Evolutionary conservation across 2,797 vertebrate species (phyloP).

Genomic region (Lagorchestes hirsutus): DNA sequence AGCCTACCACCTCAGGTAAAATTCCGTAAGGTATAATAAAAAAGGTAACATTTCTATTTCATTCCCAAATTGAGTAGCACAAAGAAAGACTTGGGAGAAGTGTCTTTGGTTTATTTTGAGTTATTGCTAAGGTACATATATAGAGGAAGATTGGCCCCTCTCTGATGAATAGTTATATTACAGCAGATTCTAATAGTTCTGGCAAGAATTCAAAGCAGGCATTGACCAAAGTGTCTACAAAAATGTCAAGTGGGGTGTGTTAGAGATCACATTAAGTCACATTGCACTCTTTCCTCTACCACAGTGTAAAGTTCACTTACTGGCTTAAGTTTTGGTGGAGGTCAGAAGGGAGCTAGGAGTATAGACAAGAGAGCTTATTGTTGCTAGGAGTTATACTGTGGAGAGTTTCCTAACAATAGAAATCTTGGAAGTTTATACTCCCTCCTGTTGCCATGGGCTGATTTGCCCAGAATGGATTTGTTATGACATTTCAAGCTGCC

Average conservation of each 20-base stretch:
- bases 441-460: too few species aligned
- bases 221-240: constrained; percentile 20
- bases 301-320: too few species aligned
- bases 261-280: constrained; percentile 9
- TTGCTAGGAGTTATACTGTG: too few species aligned
- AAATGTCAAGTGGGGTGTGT: constrained; percentile 9
- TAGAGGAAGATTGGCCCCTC: background rate
- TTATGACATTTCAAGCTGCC: too few species aligned
- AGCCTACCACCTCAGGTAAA: background rate
- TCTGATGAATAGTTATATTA: background rate
- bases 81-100: background rate
- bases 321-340: too few species aligned
- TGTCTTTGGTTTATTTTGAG: background rate
- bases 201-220: background rate
- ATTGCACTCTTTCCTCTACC: constrained; percentile 26
- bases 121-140: background rate
- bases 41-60: background rate
- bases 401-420: too few species aligned
- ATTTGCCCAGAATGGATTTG: too few species aligned
- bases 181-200: background rate
- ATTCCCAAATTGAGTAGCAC: constrained; percentile 9
- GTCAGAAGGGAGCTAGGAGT: too few species aligned
- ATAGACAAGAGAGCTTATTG: too few species aligned
- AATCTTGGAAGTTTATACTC: too few species aligned
- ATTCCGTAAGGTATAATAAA: background rate